Conservation (phyloP, 2,113 vertebrate species). For the Ciconia boyciana region DNA sequence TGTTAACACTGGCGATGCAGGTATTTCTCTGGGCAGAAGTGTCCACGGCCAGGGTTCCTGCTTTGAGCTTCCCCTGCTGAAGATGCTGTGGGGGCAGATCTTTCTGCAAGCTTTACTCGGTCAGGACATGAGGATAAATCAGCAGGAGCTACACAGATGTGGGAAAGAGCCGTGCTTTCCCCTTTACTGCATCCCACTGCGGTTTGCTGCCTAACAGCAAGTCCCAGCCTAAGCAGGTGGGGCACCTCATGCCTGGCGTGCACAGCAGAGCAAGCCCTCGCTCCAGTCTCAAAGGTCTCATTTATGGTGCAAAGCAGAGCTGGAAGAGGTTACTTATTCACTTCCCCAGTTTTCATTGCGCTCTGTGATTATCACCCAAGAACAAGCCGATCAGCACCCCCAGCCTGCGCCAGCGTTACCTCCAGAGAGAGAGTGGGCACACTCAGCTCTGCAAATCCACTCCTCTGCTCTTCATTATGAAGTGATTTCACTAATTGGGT, state of each 20-base stretch:
- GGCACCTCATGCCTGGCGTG: not conserved
- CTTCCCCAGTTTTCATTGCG: not conserved
- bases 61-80: not conserved
- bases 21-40: not conserved
- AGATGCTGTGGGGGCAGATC: not conserved
- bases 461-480: constrained; percentile 39
- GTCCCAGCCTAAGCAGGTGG: not conserved
- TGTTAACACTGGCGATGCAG: accelerated
- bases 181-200: not conserved
- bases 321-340: not conserved
- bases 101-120: not conserved
- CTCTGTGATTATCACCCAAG: not conserved
- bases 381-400: not conserved
- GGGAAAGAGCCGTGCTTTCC: not conserved
- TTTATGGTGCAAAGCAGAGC: not conserved
- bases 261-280: not conserved
- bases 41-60: not conserved
- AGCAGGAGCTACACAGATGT: not conserved
- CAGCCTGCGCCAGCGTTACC: not conserved
- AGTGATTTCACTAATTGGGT: constrained; percentile 40
- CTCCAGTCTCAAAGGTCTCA: not conserved
- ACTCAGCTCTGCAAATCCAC: not conserved
- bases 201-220: not conserved
- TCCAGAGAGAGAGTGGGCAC: constrained; percentile 34
- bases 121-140: not conserved